Conservation (phyloP, 2,113 vertebrate genomes). For the Spilogale gracilis region DNA sequence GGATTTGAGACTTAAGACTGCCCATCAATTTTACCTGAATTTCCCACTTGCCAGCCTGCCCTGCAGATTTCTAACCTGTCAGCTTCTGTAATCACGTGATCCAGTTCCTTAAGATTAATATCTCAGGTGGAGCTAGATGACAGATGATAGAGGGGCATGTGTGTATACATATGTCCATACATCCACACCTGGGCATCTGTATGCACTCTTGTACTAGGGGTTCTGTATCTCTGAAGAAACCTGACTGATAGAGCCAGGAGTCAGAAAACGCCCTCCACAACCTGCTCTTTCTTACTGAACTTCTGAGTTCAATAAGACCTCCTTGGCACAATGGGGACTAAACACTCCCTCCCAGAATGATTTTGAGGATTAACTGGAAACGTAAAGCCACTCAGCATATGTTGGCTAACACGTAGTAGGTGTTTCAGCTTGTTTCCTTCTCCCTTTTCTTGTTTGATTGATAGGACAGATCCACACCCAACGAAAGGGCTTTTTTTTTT, state of each 20-base stretch:
- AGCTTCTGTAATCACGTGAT: not conserved
- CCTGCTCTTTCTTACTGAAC: not conserved
- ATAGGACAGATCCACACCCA: not conserved
- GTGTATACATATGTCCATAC: not conserved
- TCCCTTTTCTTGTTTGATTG: not conserved
- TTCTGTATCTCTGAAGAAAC: not conserved
- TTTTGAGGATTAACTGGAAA: not conserved
- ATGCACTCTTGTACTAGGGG: too few relatives aligned
- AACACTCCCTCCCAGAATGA: not conserved
- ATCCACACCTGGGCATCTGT: too few relatives aligned
- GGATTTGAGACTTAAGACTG: not conserved
- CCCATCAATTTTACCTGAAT: not conserved
- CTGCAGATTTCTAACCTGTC: not conserved
- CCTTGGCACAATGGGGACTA: not conserved
- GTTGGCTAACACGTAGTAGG: not conserved
- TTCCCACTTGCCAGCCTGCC: not conserved
- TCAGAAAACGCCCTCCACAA: not conserved
- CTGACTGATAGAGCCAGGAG: not conserved
- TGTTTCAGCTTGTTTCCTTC: not conserved
- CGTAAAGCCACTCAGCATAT: not conserved
- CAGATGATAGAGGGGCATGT: not conserved
- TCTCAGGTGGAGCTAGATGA: not conserved
- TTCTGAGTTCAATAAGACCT: too few relatives aligned
- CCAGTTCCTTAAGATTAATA: constrained; percentile 2
- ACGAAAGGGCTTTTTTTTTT: constrained; percentile 1